phyloP scores from a whole-genome alignment of 92 coral and sea anemone species.

The Bergia puertoricense region DNA sequence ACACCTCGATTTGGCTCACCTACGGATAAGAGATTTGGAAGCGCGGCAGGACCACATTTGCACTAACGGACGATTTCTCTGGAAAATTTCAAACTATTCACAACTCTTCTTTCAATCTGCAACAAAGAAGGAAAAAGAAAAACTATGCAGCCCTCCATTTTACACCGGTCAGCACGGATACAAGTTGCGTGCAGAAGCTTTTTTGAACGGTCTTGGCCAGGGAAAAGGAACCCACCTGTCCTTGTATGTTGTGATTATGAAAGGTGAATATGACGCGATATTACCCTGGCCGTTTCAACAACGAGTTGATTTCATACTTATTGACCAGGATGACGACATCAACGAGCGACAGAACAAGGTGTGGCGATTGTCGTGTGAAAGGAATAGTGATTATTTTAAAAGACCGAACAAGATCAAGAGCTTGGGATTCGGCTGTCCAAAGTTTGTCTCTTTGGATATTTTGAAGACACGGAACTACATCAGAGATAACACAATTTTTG shows the following conservation, averaged over 20 bases:
- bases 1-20: constrained; percentile 92
- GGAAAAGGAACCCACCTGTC: constrained; percentile 98
- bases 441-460: constrained; percentile 96
- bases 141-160: constrained; percentile 98
- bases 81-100: constrained; percentile 96
- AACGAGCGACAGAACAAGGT: constrained; percentile 86
- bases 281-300: constrained; percentile 99
- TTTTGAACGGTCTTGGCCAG: constrained; percentile 94
- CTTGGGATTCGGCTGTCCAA: constrained; percentile 98
- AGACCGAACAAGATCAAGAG: constrained; percentile 96
- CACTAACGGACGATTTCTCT: constrained; percentile 89
- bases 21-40: constrained; percentile 91
- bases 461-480: constrained; percentile 86
- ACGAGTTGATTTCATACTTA: constrained; percentile 92
- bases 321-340: constrained; percentile 89
- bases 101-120: constrained; percentile 95
- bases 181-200: constrained; percentile 98
- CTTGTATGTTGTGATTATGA: constrained; percentile 94
- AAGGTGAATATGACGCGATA: constrained; percentile 96
- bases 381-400: constrained; percentile 96
- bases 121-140: constrained; percentile 95
- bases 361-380: constrained; percentile 92
- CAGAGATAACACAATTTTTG: constrained; percentile 92
- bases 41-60: constrained; percentile 90
- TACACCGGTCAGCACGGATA: constrained; percentile 98